These are phyloP conservation scores for Caenorhabditis tropicalis DNA, from an alignment of 1,140 invertebrate species.

Conservation along the genomic window DNA sequence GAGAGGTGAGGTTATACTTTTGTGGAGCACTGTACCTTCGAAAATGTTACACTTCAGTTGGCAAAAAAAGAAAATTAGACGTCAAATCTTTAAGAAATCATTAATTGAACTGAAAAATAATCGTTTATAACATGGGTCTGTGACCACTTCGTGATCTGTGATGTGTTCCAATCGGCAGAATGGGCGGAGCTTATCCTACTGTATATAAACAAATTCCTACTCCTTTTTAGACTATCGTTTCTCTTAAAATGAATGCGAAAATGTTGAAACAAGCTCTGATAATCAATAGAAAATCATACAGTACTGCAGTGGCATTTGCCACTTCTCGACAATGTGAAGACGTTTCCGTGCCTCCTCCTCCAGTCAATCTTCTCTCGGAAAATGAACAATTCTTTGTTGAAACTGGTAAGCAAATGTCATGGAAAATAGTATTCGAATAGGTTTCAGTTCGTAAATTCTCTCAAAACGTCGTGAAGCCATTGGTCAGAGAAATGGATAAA, in stretches of 20 bases:
- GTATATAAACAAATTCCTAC: background rate
- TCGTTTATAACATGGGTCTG: background rate
- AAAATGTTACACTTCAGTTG: too few relatives aligned
- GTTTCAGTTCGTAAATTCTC: slow-evolving; percentile 85
- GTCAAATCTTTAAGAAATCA: too few relatives aligned
- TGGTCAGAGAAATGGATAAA: slow-evolving; percentile 90
- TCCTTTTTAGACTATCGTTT: background rate
- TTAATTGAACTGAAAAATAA: too few relatives aligned
- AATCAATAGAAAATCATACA: background rate
- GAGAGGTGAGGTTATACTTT: too few relatives aligned
- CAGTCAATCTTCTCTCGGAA: background rate
- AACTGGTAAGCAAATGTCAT: background rate
- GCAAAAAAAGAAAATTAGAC: too few relatives aligned
- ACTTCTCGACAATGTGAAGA: background rate
- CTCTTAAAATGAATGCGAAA: background rate
- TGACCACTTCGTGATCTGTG: background rate
- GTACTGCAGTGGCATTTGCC: background rate
- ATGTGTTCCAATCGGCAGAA: background rate
- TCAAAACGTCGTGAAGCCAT: slow-evolving; percentile 84
- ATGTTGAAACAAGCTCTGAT: background rate
- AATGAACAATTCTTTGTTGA: background rate
- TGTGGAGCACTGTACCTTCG: too few relatives aligned
- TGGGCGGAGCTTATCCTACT: background rate
- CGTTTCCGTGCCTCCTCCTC: background rate
- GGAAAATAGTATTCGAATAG: too few relatives aligned